These are phyloP conservation scores for Agrochola circellaris DNA, from an alignment of 2,888 invertebrate genomes.

Conservation along the genomic window DNA sequence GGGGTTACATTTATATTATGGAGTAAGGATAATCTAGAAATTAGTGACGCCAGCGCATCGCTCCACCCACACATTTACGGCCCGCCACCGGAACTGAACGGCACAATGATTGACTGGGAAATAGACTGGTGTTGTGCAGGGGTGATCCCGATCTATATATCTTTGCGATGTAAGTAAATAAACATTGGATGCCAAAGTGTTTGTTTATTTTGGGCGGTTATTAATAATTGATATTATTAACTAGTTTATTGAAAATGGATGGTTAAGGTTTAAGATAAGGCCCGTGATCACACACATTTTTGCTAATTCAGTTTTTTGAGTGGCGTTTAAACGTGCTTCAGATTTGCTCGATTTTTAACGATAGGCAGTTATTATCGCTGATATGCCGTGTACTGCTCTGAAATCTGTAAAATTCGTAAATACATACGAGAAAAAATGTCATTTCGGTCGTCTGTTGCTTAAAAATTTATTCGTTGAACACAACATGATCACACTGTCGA, in stretches of 20 bases:
- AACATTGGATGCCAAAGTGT: conserved; percentile 46
- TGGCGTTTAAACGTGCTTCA: neutral
- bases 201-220: conserved; percentile 48
- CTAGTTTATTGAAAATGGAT: neutral
- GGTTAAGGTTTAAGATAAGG: neutral
- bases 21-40: conserved; percentile 74
- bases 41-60: conserved; percentile 68
- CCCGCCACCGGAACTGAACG: conserved; percentile 79
- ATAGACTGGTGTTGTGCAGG: conserved; percentile 69
- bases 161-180: conserved; percentile 37
- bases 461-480: neutral
- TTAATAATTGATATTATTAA: conserved; percentile 22
- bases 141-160: conserved; percentile 46
- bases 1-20: conserved; percentile 67
- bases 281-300: neutral
- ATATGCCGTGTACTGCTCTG: neutral
- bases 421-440: neutral
- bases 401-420: neutral
- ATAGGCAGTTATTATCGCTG: neutral
- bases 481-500: neutral
- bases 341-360: neutral
- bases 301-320: neutral
- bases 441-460: neutral
- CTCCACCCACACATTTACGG: conserved; percentile 79
- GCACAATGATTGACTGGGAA: conserved; percentile 85